A percentile compares a stretch with the other conserved stretches of the same genome.
These are phyloP conservation scores for Mirza zaza DNA, from an alignment of 2,113 vertebrate species.

Conservation along the genomic window DNA sequence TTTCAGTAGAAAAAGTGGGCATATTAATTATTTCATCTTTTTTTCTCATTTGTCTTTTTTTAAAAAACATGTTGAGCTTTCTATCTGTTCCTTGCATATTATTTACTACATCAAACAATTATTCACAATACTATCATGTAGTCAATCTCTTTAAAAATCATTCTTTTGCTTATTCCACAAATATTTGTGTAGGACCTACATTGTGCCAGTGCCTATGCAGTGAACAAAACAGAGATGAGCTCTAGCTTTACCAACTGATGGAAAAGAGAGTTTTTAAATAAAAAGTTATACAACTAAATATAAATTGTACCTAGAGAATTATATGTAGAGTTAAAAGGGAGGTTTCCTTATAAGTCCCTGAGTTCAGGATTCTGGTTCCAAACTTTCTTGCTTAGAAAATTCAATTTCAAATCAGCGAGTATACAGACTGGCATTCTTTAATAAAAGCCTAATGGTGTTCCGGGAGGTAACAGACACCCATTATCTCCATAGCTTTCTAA, in stretches of 20 bases:
- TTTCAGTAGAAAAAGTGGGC: background rate
- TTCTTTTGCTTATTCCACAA: background rate
- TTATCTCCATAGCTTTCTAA: slow-evolving; percentile 54
- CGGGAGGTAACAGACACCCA: slow-evolving; percentile 35
- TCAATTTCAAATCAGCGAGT: background rate
- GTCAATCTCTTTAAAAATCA: background rate
- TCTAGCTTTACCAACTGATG: background rate
- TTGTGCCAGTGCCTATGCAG: background rate
- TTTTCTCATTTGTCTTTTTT: background rate
- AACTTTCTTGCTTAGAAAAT: slow-evolving; percentile 47
- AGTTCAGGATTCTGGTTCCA: background rate
- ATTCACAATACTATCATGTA: background rate
- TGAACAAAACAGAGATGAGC: background rate
- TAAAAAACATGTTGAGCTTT: background rate
- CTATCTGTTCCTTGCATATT: background rate
- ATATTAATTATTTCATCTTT: background rate
- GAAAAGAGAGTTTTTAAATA: background rate
- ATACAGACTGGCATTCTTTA: slow-evolving; percentile 17
- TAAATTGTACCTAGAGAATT: background rate
- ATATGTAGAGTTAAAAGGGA: background rate
- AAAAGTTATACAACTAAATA: background rate
- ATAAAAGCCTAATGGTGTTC: slow-evolving; percentile 58
- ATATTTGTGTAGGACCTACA: background rate
- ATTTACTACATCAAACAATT: background rate
- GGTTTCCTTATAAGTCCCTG: background rate